These are phyloP conservation scores for Naso thynnoides DNA, from an alignment of 2,797 vertebrate species.

Conservation along the genomic window DNA sequence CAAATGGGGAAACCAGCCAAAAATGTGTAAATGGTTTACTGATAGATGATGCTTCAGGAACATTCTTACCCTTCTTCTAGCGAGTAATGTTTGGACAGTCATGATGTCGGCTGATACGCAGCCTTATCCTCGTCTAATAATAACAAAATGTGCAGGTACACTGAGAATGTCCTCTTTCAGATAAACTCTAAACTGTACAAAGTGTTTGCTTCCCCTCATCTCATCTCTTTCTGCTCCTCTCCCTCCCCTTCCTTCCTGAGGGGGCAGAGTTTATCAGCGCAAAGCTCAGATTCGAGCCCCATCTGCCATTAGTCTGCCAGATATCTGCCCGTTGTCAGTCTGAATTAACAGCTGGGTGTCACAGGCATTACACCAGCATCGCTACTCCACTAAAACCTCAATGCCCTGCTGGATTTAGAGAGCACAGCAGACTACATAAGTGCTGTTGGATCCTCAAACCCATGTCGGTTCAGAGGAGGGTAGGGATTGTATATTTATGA, in stretches of 20 bases:
- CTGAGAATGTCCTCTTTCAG: conserved; percentile 2
- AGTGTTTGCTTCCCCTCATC: too few species aligned
- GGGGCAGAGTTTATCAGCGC: conserved; percentile 66
- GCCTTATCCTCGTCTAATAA: conserved; percentile 8
- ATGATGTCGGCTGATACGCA: not conserved
- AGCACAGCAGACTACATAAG: conserved; percentile 60
- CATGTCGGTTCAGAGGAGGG: conserved; percentile 56
- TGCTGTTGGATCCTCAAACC: conserved; percentile 46
- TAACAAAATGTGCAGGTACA: conserved; percentile 20
- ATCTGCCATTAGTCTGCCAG: conserved; percentile 68
- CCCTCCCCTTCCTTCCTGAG: conserved; percentile 38
- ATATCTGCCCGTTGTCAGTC: conserved; percentile 71
- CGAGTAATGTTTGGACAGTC: not conserved
- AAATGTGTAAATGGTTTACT: too few species aligned
- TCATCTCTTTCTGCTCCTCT: conserved; percentile 32
- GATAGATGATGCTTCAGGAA: too few species aligned
- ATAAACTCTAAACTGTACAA: conserved; percentile 10
- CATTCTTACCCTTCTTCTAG: too few species aligned
- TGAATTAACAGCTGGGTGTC: conserved; percentile 76
- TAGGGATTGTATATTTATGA: conserved; percentile 79
- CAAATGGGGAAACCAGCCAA: too few species aligned
- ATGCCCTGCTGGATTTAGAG: conserved; percentile 59
- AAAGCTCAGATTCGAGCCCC: conserved; percentile 61
- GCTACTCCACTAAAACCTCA: conserved; percentile 62
- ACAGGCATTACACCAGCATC: conserved; percentile 58